Base-by-base conservation (phyloP, 1,140 invertebrate species). In the Drosophila aff. region DNA sequence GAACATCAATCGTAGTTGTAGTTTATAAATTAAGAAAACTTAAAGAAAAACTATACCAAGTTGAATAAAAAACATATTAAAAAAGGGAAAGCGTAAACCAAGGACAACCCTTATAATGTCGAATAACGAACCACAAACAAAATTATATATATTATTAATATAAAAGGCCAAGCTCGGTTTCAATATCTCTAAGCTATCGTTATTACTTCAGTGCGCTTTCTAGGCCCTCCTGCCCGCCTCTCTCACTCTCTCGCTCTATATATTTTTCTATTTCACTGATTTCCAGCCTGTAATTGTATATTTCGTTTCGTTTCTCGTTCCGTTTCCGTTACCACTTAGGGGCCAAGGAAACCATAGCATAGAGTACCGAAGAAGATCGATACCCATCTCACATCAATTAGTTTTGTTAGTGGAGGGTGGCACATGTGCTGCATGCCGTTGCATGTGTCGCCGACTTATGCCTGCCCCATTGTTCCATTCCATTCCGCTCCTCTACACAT, bases 1-100 rank as follows among this genome's bases (percentile, higher is more conserved):
- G 61, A 80, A 66, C 46, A 64, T 57, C 75, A 81, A 81, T 58
- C 16, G 79, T 82, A 82, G 79, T 68, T 67, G 74, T 81, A 81
- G 78, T 63, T 79, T 62, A 68, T 26, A 43, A 52, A 49, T 49
- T 62, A 73, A 65, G 23, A 49, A 23, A 55, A 65, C 43, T 59
- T 64, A 44, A 71, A 43, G 31, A 52, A 60, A 63, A 23, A 26
- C 47, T 31, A 76, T 53, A 16, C 13, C 46, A 47, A 74, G 60
- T 43, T 38, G 11, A 52, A 11, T 36, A 8, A 53, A 36, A 52
- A 36, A 21, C 4, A 72, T 49, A 64, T 10, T 21, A 21, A 36
- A 67, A 49, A 47, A 61, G 11, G 33, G 40, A 53, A 60, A 59
- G 16, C 16, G 38, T 40, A 55, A 67, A 41, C 31, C 3, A 60